Evolutionary conservation across 2,888 invertebrate genomes (phyloP).

Genomic region (Elmis aenea): DNA sequence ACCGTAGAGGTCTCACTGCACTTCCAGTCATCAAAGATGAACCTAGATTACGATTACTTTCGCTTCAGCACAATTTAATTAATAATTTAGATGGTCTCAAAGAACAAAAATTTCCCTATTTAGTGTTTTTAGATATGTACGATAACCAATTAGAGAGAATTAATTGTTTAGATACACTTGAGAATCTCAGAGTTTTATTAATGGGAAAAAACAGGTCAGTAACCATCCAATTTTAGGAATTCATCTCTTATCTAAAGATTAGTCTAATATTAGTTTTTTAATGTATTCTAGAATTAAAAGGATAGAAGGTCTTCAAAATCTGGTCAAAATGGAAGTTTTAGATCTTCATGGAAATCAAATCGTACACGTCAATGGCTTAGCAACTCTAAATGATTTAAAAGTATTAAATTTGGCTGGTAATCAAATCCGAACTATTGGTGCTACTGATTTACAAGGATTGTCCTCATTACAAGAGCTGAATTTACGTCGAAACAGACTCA

Average conservation of each 20-base stretch:
- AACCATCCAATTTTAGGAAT: not conserved
- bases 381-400: conserved; percentile 69
- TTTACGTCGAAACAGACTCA: conserved; percentile 78
- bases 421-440: conserved; percentile 72
- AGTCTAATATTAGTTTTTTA: conserved; percentile 2
- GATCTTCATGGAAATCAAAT: conserved; percentile 94
- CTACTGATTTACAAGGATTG: conserved; percentile 73
- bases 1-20: conserved; percentile 75
- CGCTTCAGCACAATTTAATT: conserved; percentile 89
- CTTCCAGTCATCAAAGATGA: conserved; percentile 81
- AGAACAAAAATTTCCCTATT: conserved; percentile 56
- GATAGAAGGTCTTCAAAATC: conserved; percentile 69
- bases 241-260: not conserved
- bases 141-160: conserved; percentile 91
- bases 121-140: conserved; percentile 90
- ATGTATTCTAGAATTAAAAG: conserved; percentile 61
- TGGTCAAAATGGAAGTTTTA: conserved; percentile 78
- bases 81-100: conserved; percentile 63
- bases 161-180: conserved; percentile 69
- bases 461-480: conserved; percentile 79
- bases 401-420: conserved; percentile 92
- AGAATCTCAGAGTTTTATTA: conserved; percentile 76
- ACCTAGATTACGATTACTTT: conserved; percentile 73
- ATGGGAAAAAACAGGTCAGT: conserved; percentile 84
- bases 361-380: conserved; percentile 61